These are phyloP conservation scores for Shinisaurus crocodilurus DNA, from an alignment of 2,113 vertebrate genomes.

Conservation along the genomic window DNA sequence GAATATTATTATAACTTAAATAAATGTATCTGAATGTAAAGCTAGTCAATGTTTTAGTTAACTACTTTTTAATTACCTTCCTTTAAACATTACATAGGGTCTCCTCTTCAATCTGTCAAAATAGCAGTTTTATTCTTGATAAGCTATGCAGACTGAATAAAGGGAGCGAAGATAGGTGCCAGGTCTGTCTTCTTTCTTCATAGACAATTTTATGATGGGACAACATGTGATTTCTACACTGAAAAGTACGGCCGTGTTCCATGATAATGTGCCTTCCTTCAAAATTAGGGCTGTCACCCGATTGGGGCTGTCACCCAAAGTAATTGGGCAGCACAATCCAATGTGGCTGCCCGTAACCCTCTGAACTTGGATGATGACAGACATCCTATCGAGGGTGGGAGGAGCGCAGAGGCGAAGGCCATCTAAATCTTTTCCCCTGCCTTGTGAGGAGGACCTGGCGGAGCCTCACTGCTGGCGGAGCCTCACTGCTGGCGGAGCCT, in stretches of 20 bases:
- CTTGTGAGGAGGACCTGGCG: no score
- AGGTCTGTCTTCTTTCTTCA: neutral
- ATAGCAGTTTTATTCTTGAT: neutral
- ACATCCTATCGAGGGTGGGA: no score
- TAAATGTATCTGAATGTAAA: constrained; percentile 35
- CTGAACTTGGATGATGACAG: no score
- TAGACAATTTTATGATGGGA: neutral
- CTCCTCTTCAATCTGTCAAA: constrained; percentile 40
- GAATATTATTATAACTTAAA: constrained; percentile 3
- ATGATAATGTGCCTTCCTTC: neutral
- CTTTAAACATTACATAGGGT: constrained; percentile 32
- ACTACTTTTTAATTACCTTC: constrained; percentile 16
- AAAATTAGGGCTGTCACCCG: neutral
- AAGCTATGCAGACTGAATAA: neutral
- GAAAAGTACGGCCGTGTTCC: neutral
- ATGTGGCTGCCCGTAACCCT: no score
- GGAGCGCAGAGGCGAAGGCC: no score
- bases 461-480: no score
- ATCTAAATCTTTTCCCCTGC: no score
- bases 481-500: no score
- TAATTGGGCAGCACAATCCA: no score
- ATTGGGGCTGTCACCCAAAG: no score
- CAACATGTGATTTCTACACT: neutral
- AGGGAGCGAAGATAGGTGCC: neutral
- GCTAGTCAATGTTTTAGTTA: neutral